Conservation (phyloP, 2,797 vertebrate species). For the Salarias fasciatus region DNA sequence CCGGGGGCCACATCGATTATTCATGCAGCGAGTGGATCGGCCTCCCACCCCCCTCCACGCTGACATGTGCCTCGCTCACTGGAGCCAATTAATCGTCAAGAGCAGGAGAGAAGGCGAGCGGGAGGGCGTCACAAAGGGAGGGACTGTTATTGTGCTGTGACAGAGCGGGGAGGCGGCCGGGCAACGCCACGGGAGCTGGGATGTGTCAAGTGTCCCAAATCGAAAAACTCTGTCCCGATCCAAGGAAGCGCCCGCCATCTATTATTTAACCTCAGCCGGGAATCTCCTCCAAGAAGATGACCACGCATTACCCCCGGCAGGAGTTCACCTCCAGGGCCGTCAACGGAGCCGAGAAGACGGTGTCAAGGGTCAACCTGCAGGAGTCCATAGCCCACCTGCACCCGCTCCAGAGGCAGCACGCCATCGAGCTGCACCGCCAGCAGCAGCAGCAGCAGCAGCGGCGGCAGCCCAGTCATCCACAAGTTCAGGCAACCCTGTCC, state of each 20-base stretch:
- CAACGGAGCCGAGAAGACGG: constrained; percentile 50
- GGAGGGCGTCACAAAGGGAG: constrained; percentile 27
- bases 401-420: constrained; percentile 67
- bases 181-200: constrained; percentile 46
- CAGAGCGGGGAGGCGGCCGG: constrained; percentile 5
- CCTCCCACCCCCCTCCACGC: constrained; percentile 45
- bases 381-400: constrained; percentile 65
- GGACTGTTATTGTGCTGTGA: background rate
- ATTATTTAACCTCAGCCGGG: background rate
- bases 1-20: constrained; percentile 87
- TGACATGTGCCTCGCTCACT: constrained; percentile 78
- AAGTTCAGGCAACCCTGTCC: constrained; percentile 34
- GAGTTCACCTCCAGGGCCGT: constrained; percentile 56
- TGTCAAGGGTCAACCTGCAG: constrained; percentile 39
- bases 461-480: background rate
- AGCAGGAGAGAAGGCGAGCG: constrained; percentile 25
- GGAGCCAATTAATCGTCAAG: constrained; percentile 81
- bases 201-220: constrained; percentile 13
- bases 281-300: constrained; percentile 62
- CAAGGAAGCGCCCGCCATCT: constrained; percentile 5
- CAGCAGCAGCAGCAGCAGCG: constrained; percentile 42
- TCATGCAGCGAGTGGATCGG: constrained; percentile 77
- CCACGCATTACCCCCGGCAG: constrained; percentile 60
- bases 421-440: constrained; percentile 56
- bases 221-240: background rate